Base-by-base conservation (phyloP, 2,797 vertebrate species). In the Borostomias antarcticus region DNA sequence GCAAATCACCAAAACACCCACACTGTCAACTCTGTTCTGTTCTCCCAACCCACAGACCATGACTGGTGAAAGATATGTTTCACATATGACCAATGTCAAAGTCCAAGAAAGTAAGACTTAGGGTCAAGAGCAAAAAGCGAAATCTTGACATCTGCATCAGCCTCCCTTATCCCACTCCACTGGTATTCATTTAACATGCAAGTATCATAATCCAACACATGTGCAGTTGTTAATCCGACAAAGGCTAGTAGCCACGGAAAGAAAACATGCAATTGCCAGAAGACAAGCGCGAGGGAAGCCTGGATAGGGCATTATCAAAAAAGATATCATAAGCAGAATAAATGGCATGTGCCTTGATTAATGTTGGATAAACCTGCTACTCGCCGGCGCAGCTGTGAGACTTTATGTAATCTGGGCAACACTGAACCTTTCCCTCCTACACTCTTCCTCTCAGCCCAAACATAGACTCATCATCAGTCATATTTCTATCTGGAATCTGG, bases 1-100 rank as follows among this genome's bases (percentile, higher is more conserved):
- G 11, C 82, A 78, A 57, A 43, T 21, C 68, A 51, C 58, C 47
- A 79, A 40, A 21, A 66, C 37, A 66, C 26, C 23, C 10, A 66
- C 43, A 35, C 30, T 2, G n/a, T 26, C 15, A 58, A n/a, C n/a
- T n/a, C n/a, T n/a, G n/a, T n/a, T n/a, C n/a, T n/a, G n/a, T n/a
- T n/a, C n/a, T n/a, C n/a, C n/a, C n/a, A n/a, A n/a, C n/a, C n/a
- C n/a, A n/a, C n/a, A n/a, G n/a, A n/a, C n/a, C n/a, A n/a, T n/a
- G n/a, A n/a, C n/a, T n/a, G n/a, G n/a, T n/a, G n/a, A n/a, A n/a
- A n/a, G n/a, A n/a, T n/a, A n/a, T n/a, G n/a, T n/a, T n/a, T n/a
- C n/a, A n/a, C n/a, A n/a, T n/a, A n/a, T n/a, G n/a, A n/a, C n/a
- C n/a, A n/a, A n/a, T n/a, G n/a, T n/a, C n/a, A n/a, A n/a, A n/a